Base-by-base conservation (phyloP, 1,140 invertebrate species). In the Ruditapes philippinarum region DNA sequence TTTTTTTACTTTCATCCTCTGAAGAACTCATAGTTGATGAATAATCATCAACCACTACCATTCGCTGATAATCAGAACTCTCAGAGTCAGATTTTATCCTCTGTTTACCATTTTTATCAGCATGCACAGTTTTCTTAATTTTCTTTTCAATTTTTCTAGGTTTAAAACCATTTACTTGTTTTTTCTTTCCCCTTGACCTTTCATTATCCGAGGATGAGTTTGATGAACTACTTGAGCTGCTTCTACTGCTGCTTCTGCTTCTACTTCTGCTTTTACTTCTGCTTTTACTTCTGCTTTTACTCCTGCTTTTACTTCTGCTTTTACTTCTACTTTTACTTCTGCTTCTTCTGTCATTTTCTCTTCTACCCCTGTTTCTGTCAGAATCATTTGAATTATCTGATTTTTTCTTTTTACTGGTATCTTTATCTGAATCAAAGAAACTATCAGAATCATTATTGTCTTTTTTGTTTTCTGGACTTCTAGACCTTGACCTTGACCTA, bases 351-450 rank as follows among this genome's bases (percentile, higher is more conserved):
- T 31, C 57, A n/a, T 62, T 38, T 11, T 68, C n/a, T n/a, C n/a
- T n/a, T n/a, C n/a, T n/a, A n/a, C n/a, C n/a, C n/a, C n/a, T n/a
- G n/a, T n/a, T n/a, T n/a, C n/a, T n/a, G 5, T 60, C 57, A n/a
- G 57, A 60, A n/a, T 60, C 25, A 45, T 25, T 4, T 31, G 25
- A 14, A 1, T 65, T 28, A 45, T 25, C 2, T 31, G 25, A 14
- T 4, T 65, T 28, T 45, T 45, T 45, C 28, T 76, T 60, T 62
- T 38, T 54, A 25, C n/a, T 25, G 0, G 0, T 25, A 25, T 33
- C 40, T 80, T 49, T 38, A 45, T 88, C 85, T 40, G 85, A 79
- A 79, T 87, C 85, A 70, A 68, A 80, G 42, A 88, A 88, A 33
- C 42, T 60, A 36, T 88, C 85, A 11, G 1, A 33, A 33, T 88